phyloP scores from a whole-genome alignment of 2,797 vertebrate species.

The Cheirogaleus major region DNA sequence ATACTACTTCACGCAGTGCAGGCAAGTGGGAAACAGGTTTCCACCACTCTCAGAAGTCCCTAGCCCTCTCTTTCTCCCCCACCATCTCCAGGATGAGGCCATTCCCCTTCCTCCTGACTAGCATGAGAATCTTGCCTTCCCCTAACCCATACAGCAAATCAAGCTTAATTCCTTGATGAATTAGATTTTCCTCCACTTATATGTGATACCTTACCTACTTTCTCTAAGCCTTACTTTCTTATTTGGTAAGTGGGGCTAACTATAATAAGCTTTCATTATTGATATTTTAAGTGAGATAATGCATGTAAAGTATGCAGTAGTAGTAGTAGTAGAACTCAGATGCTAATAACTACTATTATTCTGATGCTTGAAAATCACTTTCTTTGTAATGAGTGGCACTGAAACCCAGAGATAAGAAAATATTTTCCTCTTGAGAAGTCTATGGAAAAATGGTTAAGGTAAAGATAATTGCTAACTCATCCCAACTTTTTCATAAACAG shows the following conservation, averaged over 20 bases:
- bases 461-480: background rate
- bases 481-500: background rate
- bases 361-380: background rate
- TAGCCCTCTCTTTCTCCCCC: background rate
- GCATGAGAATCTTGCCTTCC: background rate
- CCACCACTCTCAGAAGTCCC: background rate
- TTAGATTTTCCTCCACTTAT: background rate
- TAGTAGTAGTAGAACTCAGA: background rate
- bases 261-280: background rate
- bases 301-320: background rate
- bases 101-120: background rate
- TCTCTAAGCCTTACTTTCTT: background rate
- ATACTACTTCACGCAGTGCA: background rate
- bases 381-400: background rate
- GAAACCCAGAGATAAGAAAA: conserved; percentile 7
- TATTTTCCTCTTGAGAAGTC: background rate
- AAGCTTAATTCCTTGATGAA: background rate
- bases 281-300: conserved; percentile 11
- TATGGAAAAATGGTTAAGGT: background rate
- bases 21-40: background rate
- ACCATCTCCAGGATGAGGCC: background rate
- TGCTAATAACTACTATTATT: background rate
- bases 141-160: background rate
- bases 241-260: background rate
- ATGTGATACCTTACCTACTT: background rate